phyloP scores from a whole-genome alignment of 53 echinoderm and acorn worm species.

The Paracentrotus lividus region DNA sequence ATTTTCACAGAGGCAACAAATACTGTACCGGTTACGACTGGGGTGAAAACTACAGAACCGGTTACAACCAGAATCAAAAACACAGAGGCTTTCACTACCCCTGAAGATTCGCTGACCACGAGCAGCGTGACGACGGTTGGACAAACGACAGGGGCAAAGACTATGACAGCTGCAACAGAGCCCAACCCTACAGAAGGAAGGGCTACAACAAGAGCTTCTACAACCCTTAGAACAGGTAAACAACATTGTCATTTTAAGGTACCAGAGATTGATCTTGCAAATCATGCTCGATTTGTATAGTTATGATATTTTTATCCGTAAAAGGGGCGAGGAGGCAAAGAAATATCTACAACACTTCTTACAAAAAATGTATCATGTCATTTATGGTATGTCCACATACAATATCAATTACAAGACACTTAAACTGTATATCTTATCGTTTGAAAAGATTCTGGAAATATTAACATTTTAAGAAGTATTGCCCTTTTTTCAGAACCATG shows the following conservation, averaged over 20 bases:
- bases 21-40: background rate
- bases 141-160: background rate
- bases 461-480: no score
- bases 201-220: background rate
- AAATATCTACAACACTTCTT: no score
- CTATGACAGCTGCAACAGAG: background rate
- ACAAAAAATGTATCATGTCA: no score
- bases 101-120: background rate
- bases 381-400: no score
- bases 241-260: no score
- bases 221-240: background rate
- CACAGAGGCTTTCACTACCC: background rate
- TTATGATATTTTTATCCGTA: no score
- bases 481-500: background rate
- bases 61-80: background rate
- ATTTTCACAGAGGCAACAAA: background rate
- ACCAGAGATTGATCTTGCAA: no score
- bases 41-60: background rate
- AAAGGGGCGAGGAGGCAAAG: no score
- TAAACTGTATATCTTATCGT: no score
- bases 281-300: no score
- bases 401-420: no score
- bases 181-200: background rate
- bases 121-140: background rate
- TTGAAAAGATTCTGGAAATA: no score